phyloP scores from a whole-genome alignment of 2,797 vertebrate genomes.

The Sebastes goodei region DNA sequence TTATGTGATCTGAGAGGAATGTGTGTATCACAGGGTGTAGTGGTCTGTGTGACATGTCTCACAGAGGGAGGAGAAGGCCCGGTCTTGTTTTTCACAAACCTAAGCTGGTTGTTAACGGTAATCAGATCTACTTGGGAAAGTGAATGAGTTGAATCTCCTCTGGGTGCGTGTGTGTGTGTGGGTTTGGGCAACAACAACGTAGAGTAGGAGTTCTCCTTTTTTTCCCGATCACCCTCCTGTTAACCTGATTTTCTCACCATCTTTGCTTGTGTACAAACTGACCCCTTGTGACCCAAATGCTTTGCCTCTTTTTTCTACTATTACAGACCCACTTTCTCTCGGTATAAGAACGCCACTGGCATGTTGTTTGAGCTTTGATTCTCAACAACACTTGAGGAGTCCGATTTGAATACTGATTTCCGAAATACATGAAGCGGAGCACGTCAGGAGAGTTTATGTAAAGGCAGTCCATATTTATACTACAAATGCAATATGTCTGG shows the following conservation, averaged over 20 bases:
- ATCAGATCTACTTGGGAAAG: slow-evolving; percentile 83
- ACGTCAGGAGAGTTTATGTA: background rate
- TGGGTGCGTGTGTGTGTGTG: background rate
- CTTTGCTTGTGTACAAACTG: background rate
- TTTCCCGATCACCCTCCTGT: slow-evolving; percentile 12
- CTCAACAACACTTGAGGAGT: background rate
- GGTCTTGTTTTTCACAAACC: slow-evolving; percentile 69
- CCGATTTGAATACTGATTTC: slow-evolving; percentile 21
- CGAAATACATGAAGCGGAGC: background rate
- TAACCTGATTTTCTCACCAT: slow-evolving; percentile 23
- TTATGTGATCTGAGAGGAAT: slow-evolving; percentile 37
- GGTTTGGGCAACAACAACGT: slow-evolving; percentile 20
- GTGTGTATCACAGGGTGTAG: slow-evolving; percentile 18
- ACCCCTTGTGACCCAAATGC: background rate
- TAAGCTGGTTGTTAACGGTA: slow-evolving; percentile 64
- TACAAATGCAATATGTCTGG: background rate
- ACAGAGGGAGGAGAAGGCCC: slow-evolving; percentile 12
- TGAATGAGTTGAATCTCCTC: slow-evolving; percentile 57
- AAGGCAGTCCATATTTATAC: background rate
- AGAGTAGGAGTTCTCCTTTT: slow-evolving; percentile 3
- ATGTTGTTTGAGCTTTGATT: background rate
- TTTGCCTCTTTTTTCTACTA: background rate
- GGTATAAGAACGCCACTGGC: too few relatives aligned
- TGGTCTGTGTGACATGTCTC: slow-evolving; percentile 43
- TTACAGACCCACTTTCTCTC: background rate